Evolutionary conservation across 2,113 vertebrate species (phyloP).

Genomic region (Platycercus adscitus): DNA sequence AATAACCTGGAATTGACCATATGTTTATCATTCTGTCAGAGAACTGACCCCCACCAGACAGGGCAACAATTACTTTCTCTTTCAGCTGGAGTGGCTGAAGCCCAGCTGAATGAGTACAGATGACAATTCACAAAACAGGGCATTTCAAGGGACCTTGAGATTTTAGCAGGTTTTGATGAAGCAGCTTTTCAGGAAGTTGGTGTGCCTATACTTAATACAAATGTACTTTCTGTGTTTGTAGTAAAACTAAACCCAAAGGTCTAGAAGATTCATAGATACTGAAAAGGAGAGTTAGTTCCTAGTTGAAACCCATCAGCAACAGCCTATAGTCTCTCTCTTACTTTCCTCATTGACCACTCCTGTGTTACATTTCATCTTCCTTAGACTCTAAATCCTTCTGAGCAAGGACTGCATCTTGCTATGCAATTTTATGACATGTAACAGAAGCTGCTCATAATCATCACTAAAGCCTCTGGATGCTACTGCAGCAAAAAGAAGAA

Average conservation of each 20-base stretch:
- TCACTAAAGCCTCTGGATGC: background rate
- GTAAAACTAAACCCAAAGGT: background rate
- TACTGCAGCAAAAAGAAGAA: background rate
- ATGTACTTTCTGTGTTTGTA: background rate
- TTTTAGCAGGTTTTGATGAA: background rate
- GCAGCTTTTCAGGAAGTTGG: background rate
- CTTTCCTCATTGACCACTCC: background rate
- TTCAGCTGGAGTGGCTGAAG: background rate
- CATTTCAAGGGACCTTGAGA: background rate
- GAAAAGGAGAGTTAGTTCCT: background rate
- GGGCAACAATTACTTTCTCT: background rate
- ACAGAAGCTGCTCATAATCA: background rate
- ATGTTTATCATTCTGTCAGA: background rate
- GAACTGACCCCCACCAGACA: background rate
- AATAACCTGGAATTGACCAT: background rate
- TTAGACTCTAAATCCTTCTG: background rate
- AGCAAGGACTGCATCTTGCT: background rate
- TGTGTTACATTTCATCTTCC: background rate
- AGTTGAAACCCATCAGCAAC: background rate
- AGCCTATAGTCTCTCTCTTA: background rate
- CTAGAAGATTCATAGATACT: background rate
- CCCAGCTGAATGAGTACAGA: background rate
- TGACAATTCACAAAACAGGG: background rate
- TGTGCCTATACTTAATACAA: background rate
- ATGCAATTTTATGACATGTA: background rate